phyloP scores from a whole-genome alignment of 2,888 invertebrate genomes.

The Pachycephus smyrnensis region DNA sequence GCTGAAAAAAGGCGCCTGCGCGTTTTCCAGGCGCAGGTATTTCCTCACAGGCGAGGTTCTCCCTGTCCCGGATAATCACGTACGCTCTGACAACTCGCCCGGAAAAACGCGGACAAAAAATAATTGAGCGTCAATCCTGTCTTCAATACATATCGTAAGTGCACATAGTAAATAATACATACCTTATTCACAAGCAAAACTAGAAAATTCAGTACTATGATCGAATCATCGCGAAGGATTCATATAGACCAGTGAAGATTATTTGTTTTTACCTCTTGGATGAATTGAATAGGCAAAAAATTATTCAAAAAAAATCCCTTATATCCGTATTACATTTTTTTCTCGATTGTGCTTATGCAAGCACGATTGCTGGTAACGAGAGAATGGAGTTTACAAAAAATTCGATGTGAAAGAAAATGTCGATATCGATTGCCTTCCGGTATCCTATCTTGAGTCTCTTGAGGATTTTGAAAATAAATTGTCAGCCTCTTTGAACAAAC shows the following conservation, averaged over 20 bases:
- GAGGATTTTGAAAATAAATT: neutral
- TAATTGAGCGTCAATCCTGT: slow-evolving; percentile 19
- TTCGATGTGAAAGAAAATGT: neutral
- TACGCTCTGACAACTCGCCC: slow-evolving; percentile 35
- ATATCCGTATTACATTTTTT: neutral
- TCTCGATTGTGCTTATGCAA: neutral
- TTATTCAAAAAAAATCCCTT: neutral
- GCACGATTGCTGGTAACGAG: neutral
- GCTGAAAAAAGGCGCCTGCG: slow-evolving; percentile 45
- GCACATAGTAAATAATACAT: neutral
- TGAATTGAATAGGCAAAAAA: neutral
- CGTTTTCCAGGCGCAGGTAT: slow-evolving; percentile 43
- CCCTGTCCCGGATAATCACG: slow-evolving; percentile 46
- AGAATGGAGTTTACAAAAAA: neutral
- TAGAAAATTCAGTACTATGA: neutral
- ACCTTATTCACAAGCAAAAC: neutral
- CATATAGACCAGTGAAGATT: neutral
- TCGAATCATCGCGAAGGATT: neutral
- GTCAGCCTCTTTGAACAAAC: neutral
- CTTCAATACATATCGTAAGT: slow-evolving; percentile 46
- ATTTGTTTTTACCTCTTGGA: neutral
- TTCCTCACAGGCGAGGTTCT: slow-evolving; percentile 52
- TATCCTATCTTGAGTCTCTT: neutral
- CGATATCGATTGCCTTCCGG: neutral
- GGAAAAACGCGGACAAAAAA: slow-evolving; percentile 29